These are phyloP conservation scores for Dendroctonus ponderosae DNA, from an alignment of 1,140 invertebrate species.

Conservation along the genomic window DNA sequence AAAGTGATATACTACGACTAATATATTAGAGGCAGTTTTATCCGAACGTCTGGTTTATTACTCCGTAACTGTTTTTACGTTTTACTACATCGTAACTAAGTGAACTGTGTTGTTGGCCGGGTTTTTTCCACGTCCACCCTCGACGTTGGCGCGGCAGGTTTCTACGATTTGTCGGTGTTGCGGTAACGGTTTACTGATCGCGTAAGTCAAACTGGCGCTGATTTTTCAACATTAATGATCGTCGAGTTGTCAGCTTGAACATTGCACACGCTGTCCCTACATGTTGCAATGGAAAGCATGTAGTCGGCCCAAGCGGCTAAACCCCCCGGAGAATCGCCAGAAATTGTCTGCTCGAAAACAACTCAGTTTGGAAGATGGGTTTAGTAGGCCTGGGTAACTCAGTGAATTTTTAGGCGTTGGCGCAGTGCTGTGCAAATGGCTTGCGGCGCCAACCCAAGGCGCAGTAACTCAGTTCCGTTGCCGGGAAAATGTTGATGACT, in stretches of 20 bases:
- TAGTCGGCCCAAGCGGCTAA: background rate
- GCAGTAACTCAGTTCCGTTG: no score
- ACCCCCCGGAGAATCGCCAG: background rate
- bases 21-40: slow-evolving; percentile 31
- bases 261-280: background rate
- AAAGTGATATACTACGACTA: slow-evolving; percentile 28
- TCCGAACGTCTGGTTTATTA: slow-evolving; percentile 30
- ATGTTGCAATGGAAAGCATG: background rate
- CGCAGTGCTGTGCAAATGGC: no score
- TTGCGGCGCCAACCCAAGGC: no score
- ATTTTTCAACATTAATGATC: background rate
- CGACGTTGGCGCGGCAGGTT: slow-evolving; percentile 15
- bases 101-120: slow-evolving; percentile 23
- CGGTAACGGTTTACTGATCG: slow-evolving; percentile 29
- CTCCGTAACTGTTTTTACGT: slow-evolving; percentile 30
- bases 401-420: no score
- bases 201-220: slow-evolving; percentile 18
- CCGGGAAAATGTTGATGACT: no score
- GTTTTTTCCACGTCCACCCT: slow-evolving; percentile 28
- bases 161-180: slow-evolving; percentile 30
- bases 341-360: background rate
- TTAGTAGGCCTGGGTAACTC: no score
- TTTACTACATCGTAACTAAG: slow-evolving; percentile 24
- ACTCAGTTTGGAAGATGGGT: no score
- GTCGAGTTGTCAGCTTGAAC: background rate